Conservation (phyloP, 2,888 invertebrate genomes). For the Dione juno region DNA sequence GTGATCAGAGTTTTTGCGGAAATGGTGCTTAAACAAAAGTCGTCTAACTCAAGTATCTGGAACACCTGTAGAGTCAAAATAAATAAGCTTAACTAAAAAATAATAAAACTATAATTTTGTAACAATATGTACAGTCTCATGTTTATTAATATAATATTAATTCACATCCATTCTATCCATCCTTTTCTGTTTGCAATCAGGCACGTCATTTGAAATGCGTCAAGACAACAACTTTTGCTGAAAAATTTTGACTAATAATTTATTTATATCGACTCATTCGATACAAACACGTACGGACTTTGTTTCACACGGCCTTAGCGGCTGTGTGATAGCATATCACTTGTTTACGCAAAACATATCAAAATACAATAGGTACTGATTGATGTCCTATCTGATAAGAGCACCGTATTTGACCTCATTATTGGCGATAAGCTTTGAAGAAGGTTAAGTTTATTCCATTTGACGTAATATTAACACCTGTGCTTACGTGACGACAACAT, state of each 20-base stretch:
- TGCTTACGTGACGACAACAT: not conserved
- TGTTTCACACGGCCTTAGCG: constrained; percentile 32
- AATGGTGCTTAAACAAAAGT: no score
- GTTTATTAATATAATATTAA: no score
- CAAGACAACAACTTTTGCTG: no score
- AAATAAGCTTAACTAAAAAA: no score
- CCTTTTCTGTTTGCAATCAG: not conserved
- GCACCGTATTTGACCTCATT: constrained; percentile 11
- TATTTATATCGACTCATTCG: constrained; percentile 6
- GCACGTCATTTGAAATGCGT: not conserved
- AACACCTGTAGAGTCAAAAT: no score
- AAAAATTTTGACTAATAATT: not conserved
- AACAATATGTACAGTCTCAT: no score
- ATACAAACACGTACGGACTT: constrained; percentile 27
- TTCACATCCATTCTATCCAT: no score
- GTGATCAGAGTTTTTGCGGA: no score
- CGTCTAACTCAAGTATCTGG: no score
- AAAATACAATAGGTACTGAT: constrained; percentile 41
- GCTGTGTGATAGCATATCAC: constrained; percentile 32
- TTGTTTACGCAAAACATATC: constrained; percentile 45
- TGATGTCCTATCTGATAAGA: constrained; percentile 33
- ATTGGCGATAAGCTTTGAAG: constrained; percentile 6
- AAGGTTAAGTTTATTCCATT: constrained; percentile 19
- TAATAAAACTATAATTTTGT: no score
- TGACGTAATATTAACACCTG: constrained; percentile 7